Evolutionary conservation across 2,888 invertebrate species (phyloP).

Genomic region (Megalurothrips usitatus): DNA sequence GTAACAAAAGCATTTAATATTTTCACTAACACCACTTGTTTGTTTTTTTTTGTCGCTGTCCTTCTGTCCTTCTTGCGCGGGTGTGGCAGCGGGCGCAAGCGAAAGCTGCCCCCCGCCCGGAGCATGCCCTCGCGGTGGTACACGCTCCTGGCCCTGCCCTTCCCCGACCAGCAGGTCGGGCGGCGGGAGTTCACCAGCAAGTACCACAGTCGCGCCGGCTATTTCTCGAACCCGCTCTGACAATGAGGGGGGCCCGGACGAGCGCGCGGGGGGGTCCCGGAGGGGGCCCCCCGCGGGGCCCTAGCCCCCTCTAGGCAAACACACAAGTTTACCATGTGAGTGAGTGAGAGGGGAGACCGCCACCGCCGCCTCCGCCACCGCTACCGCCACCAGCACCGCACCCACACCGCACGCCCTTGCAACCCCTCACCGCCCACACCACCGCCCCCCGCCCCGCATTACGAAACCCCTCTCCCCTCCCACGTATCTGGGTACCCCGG

Average conservation of each 20-base stretch:
- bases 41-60: neutral
- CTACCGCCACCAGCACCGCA: neutral
- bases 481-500: neutral
- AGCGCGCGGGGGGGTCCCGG: too few relatives aligned
- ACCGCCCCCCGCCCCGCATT: neutral
- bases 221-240: constrained; percentile 81
- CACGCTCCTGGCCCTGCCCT: constrained; percentile 84
- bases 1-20: neutral
- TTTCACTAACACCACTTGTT: constrained; percentile 15
- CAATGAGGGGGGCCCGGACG: constrained; percentile 36
- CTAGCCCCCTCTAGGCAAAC: constrained; percentile 29
- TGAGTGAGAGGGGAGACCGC: constrained; percentile 1
- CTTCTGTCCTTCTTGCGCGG: neutral
- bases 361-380: neutral
- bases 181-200: constrained; percentile 74
- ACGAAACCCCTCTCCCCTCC: neutral
- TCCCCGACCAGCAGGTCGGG: constrained; percentile 89
- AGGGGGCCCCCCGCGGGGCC: constrained; percentile 27
- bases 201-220: constrained; percentile 73
- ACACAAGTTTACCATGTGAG: constrained; percentile 22
- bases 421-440: neutral
- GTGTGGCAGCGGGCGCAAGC: constrained; percentile 46
- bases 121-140: constrained; percentile 77
- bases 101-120: constrained; percentile 48
- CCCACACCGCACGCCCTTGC: constrained; percentile 1